Conservation (phyloP, 2,888 invertebrate species). For the Cenopis cana region DNA sequence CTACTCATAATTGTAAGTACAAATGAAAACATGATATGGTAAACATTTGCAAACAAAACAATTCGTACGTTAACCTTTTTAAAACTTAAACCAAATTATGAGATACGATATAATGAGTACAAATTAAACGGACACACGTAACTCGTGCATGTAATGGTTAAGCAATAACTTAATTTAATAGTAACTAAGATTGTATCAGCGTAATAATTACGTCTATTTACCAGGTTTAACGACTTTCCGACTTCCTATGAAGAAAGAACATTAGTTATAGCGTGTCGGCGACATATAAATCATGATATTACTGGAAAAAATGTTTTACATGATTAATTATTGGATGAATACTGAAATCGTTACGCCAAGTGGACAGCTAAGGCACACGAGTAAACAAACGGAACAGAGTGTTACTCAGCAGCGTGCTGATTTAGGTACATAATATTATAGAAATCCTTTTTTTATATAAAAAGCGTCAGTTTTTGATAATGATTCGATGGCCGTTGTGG, state of each 20-base stretch:
- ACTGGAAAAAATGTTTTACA: too few species aligned
- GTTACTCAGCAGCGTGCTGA: too few species aligned
- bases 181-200: slow-evolving; percentile 25
- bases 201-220: slow-evolving; percentile 4
- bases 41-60: slow-evolving; percentile 54
- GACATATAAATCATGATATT: background rate
- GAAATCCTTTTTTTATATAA: too few species aligned
- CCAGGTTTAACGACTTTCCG: slow-evolving; percentile 4
- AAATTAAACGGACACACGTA: slow-evolving; percentile 24
- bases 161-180: slow-evolving; percentile 25
- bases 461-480: too few species aligned
- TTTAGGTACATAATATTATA: too few species aligned
- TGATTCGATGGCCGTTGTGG: too few species aligned
- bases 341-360: too few species aligned
- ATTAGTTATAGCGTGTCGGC: background rate
- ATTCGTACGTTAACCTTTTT: slow-evolving; percentile 36
- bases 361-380: too few species aligned
- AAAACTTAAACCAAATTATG: slow-evolving; percentile 18
- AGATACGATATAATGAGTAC: background rate
- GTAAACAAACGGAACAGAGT: too few species aligned
- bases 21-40: slow-evolving; percentile 62
- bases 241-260: slow-evolving; percentile 18
- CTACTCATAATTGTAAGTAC: slow-evolving; percentile 66
- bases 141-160: slow-evolving; percentile 28
- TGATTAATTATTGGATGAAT: too few species aligned